A percentile compares a stretch with the other conserved stretches of the same genome.
phyloP scores from a whole-genome alignment of 2,888 invertebrate species.

The Xestia sexstrigata region DNA sequence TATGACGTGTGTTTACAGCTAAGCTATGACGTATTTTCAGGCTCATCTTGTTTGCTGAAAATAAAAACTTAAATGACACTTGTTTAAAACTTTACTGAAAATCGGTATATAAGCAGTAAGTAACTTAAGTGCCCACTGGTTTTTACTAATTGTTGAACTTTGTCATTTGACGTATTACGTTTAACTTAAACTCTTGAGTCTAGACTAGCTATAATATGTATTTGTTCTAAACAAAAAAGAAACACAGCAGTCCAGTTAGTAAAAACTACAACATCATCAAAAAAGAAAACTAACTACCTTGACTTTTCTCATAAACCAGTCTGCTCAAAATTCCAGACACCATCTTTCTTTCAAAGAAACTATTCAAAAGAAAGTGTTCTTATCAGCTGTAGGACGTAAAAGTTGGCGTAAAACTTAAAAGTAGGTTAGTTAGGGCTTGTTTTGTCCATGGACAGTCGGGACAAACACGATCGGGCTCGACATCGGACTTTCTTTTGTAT shows the following conservation, averaged over 20 bases:
- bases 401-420: slow-evolving; percentile 30
- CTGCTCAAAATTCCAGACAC: slow-evolving; percentile 35
- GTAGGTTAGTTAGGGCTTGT: slow-evolving; percentile 19
- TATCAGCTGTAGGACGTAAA: slow-evolving; percentile 36
- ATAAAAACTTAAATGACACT: not conserved
- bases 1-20: not conserved
- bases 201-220: not conserved
- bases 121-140: too few species aligned
- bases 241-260: not conserved
- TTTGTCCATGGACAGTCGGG: slow-evolving; percentile 8
- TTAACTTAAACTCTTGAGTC: not conserved
- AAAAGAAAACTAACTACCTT: slow-evolving; percentile 9
- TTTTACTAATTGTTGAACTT: not conserved
- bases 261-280: slow-evolving; percentile 31
- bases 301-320: slow-evolving; percentile 31
- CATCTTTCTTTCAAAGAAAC: slow-evolving; percentile 30
- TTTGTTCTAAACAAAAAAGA: not conserved
- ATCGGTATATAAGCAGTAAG: not conserved
- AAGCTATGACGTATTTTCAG: slow-evolving; percentile 2
- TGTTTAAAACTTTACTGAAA: too few species aligned
- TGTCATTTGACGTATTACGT: not conserved
- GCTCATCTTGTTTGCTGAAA: not conserved
- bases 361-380: slow-evolving; percentile 50
- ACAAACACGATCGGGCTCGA: not conserved
- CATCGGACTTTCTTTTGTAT: not conserved